Conservation (phyloP, 2,113 vertebrate species). For the Elgaria multicarinata region DNA sequence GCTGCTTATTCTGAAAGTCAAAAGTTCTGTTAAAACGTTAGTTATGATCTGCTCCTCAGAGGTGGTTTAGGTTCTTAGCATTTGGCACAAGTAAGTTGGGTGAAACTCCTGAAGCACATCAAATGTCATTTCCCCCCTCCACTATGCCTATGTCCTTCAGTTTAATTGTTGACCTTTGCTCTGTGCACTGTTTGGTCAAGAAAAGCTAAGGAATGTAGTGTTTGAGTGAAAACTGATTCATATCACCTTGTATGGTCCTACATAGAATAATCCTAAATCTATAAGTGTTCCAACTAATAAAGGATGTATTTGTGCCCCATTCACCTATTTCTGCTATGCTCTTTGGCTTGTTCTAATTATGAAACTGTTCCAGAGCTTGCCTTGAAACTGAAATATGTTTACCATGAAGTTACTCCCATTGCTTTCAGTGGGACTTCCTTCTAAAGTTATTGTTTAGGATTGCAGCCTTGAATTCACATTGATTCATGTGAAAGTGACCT, state of each 20-base stretch:
- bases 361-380: not conserved
- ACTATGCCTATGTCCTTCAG: slow-evolving; percentile 54
- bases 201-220: not conserved
- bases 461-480: not conserved
- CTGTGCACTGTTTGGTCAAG: slow-evolving; percentile 64
- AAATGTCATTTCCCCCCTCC: slow-evolving; percentile 33
- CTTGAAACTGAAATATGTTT: fast-evolving
- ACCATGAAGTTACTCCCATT: not conserved
- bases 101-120: not conserved
- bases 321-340: not conserved
- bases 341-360: not conserved
- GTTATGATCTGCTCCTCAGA: not conserved
- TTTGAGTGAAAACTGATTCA: slow-evolving; percentile 63
- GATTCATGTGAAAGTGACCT: not conserved
- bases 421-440: not conserved
- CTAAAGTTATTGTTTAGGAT: not conserved
- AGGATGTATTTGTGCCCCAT: not conserved
- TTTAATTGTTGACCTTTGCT: slow-evolving; percentile 69
- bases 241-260: slow-evolving; percentile 9
- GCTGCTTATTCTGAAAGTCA: not conserved
- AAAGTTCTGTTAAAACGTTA: slow-evolving; percentile 10
- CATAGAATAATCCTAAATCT: not conserved
- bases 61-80: not conserved
- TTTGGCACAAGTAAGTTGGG: not conserved
- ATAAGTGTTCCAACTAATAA: fast-evolving